A percentile compares a stretch with the other conserved stretches of the same genome.
Evolutionary conservation across 92 coral and sea anemone genomes (phyloP).

Genomic region (Nematostella vectensis): DNA sequence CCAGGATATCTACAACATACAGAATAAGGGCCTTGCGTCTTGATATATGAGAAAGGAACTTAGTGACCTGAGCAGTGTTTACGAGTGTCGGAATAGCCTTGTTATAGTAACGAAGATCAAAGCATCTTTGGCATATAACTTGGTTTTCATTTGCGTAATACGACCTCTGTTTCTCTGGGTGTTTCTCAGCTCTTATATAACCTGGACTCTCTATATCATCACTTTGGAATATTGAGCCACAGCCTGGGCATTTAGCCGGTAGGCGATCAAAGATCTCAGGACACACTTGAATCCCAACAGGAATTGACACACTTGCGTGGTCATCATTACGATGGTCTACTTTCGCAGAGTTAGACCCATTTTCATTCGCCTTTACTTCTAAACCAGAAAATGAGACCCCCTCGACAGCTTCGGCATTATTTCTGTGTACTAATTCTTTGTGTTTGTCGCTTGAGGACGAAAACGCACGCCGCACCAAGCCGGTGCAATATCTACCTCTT

Average conservation of each 20-base stretch:
- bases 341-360: too few relatives aligned
- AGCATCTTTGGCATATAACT: constrained; percentile 75
- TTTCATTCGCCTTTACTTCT: too few relatives aligned
- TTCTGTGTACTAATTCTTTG: too few relatives aligned
- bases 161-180: constrained; percentile 24
- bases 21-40: constrained; percentile 75
- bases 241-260: constrained; percentile 79
- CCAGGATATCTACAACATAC: constrained; percentile 72
- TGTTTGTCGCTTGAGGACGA: too few relatives aligned
- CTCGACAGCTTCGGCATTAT: too few relatives aligned
- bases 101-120: constrained; percentile 67
- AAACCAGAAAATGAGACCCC: too few relatives aligned
- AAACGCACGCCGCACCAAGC: too few relatives aligned
- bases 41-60: constrained; percentile 48
- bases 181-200: constrained; percentile 47
- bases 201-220: constrained; percentile 51
- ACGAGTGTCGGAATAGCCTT: constrained; percentile 41
- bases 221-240: constrained; percentile 93
- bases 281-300: constrained; percentile 26
- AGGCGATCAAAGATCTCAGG: constrained; percentile 60
- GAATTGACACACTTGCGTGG: not conserved
- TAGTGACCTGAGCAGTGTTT: constrained; percentile 37
- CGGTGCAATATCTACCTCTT: too few relatives aligned
- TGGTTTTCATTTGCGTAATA: constrained; percentile 9
- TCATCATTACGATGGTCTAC: too few relatives aligned